Conservation (phyloP, 2,888 invertebrate species). For the Andrena flavipes region DNA sequence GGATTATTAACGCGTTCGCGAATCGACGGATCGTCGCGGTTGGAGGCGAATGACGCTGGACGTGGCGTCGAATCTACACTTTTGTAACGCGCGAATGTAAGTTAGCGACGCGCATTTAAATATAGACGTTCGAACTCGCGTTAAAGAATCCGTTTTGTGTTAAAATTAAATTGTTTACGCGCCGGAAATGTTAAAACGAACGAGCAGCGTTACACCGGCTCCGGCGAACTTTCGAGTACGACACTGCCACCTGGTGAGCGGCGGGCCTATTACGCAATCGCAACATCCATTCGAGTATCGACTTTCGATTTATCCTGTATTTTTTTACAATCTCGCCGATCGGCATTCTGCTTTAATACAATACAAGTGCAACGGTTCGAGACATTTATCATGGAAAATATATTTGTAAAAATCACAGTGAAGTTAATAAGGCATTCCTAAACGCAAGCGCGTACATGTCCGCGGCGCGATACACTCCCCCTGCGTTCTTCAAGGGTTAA, state of each 20-base stretch:
- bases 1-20: neutral
- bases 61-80: neutral
- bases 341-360: neutral
- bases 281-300: neutral
- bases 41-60: neutral
- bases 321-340: slow-evolving; percentile 3
- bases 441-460: slow-evolving; percentile 38
- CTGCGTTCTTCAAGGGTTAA: slow-evolving; percentile 19
- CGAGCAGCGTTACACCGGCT: neutral
- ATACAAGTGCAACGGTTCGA: slow-evolving; percentile 19
- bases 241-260: slow-evolving; percentile 34
- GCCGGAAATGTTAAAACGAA: neutral
- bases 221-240: neutral
- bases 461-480: slow-evolving; percentile 15
- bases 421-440: slow-evolving; percentile 54
- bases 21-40: neutral
- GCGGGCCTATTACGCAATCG: slow-evolving; percentile 4
- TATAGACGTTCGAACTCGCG: neutral
- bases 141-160: slow-evolving; percentile 21
- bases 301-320: slow-evolving; percentile 9
- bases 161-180: slow-evolving; percentile 37
- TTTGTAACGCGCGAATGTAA: neutral
- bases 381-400: slow-evolving; percentile 44
- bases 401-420: slow-evolving; percentile 57
- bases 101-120: neutral